Percentiles rank a stretch among this genome's conserved stretches.
phyloP scores from a whole-genome alignment of 1,140 invertebrate genomes.

The Cydia amplana region DNA sequence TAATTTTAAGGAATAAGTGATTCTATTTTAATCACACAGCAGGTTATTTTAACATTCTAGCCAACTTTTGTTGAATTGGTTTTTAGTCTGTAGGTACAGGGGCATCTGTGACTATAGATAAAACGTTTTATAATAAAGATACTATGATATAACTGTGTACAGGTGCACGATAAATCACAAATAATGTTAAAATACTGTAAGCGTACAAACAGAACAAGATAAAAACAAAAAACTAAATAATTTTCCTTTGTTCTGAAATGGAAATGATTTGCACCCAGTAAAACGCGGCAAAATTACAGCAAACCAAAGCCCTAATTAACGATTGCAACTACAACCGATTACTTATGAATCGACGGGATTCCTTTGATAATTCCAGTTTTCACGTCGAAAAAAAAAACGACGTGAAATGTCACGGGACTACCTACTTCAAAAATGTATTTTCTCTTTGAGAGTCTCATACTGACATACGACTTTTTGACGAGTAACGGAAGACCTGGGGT shows the following conservation, averaged over 20 bases:
- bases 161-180: neutral
- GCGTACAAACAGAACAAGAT: neutral
- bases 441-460: neutral
- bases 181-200: neutral
- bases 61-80: no score
- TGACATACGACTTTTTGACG: neutral
- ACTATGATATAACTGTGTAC: no score
- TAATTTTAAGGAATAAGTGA: no score
- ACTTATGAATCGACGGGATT: neutral
- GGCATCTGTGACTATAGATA: neutral
- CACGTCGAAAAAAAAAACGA: neutral
- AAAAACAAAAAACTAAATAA: neutral
- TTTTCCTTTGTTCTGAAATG: neutral
- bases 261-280: neutral
- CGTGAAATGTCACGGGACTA: neutral
- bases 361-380: neutral
- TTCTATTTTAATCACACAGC: no score
- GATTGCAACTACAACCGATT: neutral
- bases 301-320: neutral
- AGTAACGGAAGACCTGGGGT: no score
- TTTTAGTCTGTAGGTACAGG: neutral
- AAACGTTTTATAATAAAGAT: conserved; percentile 2
- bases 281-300: neutral
- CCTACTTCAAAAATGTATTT: neutral
- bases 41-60: no score